These are phyloP conservation scores for Corapipo altera DNA, from an alignment of 2,113 vertebrate genomes.

Conservation along the genomic window DNA sequence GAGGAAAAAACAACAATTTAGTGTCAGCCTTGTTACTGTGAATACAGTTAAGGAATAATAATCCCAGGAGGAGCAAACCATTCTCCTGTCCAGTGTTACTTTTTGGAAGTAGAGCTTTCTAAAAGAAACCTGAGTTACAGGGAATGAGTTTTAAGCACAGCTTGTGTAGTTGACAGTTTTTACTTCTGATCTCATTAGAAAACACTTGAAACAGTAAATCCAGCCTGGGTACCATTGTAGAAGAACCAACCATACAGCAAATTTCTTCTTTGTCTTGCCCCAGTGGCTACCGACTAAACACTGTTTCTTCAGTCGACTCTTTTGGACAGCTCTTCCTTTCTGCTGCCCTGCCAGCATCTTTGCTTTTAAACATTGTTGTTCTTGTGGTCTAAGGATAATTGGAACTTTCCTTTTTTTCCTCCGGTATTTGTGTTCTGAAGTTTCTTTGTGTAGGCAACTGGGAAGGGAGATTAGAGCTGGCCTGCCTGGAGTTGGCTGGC, in stretches of 20 bases:
- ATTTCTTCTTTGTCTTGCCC: not conserved
- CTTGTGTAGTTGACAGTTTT: not conserved
- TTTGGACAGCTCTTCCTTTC: not conserved
- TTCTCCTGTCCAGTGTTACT: not conserved
- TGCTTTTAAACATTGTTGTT: not conserved
- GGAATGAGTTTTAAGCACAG: not conserved
- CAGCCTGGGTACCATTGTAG: not conserved
- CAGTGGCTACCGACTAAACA: not conserved
- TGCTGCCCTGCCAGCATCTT: not conserved
- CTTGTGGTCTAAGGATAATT: conserved; percentile 36
- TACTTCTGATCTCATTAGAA: not conserved
- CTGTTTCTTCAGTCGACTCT: fast-evolving
- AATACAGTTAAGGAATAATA: not conserved
- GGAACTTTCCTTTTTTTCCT: not conserved
- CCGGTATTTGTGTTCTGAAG: not conserved
- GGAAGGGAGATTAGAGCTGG: not conserved
- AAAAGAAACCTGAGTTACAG: not conserved
- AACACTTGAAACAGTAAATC: not conserved
- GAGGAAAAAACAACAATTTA: not conserved
- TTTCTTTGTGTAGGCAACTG: not conserved
- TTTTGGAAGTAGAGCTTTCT: not conserved
- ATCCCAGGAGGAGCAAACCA: not conserved
- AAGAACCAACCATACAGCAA: not conserved
- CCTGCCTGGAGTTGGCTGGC: not conserved
- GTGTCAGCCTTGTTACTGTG: not conserved